Base-by-base conservation (phyloP, 2,113 vertebrate species). In the Labeo catla region DNA sequence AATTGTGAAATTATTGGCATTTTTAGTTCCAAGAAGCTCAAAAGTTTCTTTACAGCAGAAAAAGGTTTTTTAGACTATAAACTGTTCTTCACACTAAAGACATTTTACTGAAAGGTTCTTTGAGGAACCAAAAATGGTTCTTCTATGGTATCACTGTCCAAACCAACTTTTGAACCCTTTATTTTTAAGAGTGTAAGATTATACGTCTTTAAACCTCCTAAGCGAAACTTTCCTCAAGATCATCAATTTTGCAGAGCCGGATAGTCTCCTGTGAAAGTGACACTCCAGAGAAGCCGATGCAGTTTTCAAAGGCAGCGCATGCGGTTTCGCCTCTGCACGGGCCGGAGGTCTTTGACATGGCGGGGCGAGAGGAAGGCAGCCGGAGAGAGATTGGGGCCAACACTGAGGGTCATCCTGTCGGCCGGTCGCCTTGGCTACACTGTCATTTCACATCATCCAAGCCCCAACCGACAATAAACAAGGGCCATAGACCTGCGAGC, bases 401-500 rank as follows among this genome's bases (percentile, higher is more conserved):
- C 65, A 21, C 65, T 1, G 45, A 63, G 79, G 86, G 79, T 83
- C 79, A 85, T 76, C 34, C 86, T 84, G 66, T 86, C 81, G 86
- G 74, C 63, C 28, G 52, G 50, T 65, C 21, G 50, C 61, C 61
- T 85, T 54, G 36, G 36, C 76, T 57, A 28, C 47, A 63, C 54
- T 80, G 82, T 76, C 81, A 77, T 68, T 39, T 77, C 80, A 82
- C 61, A 88, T 85, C 81, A 86, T 84, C 23, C 21, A 15, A 52
- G 6, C 36, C 6, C 68, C 76, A 76, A 83, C 50, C 43, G 39
- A 86, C 68, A 57, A 83, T 61, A 86, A 86, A 87, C 84, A 87
- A 85, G 82, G 65, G 77, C 65, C 82, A 59, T 23, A 76, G 80
- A 81, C 76, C 72, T 88, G 87, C 84, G 77, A 78, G 86, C 87